Conservation (phyloP, 1,140 invertebrate genomes). For the Nephila pilipes region DNA sequence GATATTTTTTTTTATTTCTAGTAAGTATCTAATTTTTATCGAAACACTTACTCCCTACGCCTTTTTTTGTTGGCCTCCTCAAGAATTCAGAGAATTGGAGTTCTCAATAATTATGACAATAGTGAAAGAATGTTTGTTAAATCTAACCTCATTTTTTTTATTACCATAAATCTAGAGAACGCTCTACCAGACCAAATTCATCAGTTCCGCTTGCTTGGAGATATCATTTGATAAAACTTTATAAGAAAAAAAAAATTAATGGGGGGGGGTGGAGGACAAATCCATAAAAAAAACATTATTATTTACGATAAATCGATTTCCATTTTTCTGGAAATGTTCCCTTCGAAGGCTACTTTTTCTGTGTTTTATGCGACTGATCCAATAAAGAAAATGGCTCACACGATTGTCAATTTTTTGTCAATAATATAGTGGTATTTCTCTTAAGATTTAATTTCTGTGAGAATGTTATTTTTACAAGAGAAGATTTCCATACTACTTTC, state of each 20-base stretch:
- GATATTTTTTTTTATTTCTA: too few species aligned
- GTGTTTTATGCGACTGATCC: not conserved
- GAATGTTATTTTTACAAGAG: too few species aligned
- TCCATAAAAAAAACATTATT: constrained; percentile 27
- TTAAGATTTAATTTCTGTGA: too few species aligned
- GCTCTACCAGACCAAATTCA: not conserved
- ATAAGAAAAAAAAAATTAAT: not conserved
- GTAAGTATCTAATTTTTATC: too few species aligned
- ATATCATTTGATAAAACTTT: not conserved
- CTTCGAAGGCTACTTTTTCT: not conserved
- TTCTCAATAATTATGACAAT: not conserved
- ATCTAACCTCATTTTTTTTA: not conserved
- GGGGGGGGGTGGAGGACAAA: constrained; percentile 24
- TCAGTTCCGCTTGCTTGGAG: not conserved
- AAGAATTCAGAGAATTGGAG: not conserved
- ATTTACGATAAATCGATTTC: not conserved
- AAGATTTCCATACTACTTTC: too few species aligned
- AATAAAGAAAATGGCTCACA: not conserved
- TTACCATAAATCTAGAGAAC: not conserved
- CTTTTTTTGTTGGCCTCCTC: not conserved
- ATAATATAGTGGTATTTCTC: not conserved
- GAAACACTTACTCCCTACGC: not conserved
- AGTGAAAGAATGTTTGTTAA: not conserved
- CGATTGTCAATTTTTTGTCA: not conserved
- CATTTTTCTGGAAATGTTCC: not conserved